Evolutionary conservation across 2,113 vertebrate genomes (phyloP).

Genomic region (Prochilodus magdalenae): DNA sequence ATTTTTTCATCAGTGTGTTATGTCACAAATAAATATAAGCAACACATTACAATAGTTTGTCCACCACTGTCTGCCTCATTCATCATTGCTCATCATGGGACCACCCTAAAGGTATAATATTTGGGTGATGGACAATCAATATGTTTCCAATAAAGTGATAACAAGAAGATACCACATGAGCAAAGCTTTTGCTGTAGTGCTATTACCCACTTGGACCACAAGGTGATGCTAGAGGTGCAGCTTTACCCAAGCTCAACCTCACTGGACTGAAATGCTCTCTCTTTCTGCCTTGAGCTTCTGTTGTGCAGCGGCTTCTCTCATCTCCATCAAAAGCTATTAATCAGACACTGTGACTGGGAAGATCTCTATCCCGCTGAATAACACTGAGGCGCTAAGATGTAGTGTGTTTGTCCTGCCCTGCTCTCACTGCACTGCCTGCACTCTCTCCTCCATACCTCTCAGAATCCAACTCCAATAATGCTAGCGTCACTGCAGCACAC

Average conservation of each 20-base stretch:
- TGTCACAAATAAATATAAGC: too few species aligned
- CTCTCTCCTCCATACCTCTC: not conserved
- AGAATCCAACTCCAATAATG: not conserved
- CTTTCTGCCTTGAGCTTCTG: slow-evolving; percentile 37
- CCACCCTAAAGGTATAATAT: too few species aligned
- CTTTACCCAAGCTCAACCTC: not conserved
- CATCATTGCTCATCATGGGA: too few species aligned
- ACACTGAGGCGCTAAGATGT: slow-evolving; percentile 22
- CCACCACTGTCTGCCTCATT: too few species aligned
- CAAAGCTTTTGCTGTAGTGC: not conserved
- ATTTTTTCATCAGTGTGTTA: too few species aligned
- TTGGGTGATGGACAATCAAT: too few species aligned
- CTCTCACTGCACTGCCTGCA: not conserved
- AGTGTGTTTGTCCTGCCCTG: not conserved
- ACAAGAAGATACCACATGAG: too few species aligned
- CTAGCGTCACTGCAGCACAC: not conserved
- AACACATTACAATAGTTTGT: too few species aligned
- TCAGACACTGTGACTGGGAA: slow-evolving; percentile 46
- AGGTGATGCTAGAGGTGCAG: slow-evolving; percentile 48
- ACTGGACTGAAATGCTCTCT: slow-evolving; percentile 26
- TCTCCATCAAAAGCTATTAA: slow-evolving; percentile 48
- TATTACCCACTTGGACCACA: slow-evolving; percentile 9
- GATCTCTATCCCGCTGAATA: slow-evolving; percentile 15
- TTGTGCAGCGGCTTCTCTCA: slow-evolving; percentile 57
- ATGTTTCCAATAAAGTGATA: too few species aligned